A percentile compares a stretch with the other conserved stretches of the same genome.
Evolutionary conservation across 2,888 invertebrate species (phyloP).

Genomic region (Gerosis bhagava): DNA sequence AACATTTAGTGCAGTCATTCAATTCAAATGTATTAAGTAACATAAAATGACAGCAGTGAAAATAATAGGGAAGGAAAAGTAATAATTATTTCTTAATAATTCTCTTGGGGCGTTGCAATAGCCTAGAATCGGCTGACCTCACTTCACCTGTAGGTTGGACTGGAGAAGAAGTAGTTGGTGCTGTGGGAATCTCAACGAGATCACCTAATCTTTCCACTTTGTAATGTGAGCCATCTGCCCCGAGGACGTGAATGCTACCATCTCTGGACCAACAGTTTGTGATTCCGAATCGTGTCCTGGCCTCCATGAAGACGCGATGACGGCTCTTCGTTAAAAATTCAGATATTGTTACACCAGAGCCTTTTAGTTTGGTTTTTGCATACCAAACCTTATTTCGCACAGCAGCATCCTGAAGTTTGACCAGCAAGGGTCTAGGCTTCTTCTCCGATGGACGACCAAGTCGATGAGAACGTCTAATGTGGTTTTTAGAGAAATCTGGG

Average conservation of each 20-base stretch:
- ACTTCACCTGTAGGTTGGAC: too few relatives aligned
- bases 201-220: conserved; percentile 13
- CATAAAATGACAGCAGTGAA: too few relatives aligned
- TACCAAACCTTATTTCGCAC: conserved; percentile 14
- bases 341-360: conserved; percentile 18
- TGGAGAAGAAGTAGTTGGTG: neutral
- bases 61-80: too few relatives aligned
- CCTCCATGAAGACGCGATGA: conserved; percentile 18
- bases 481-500: conserved; percentile 1
- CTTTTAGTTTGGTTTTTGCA: conserved; percentile 16
- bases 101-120: too few relatives aligned
- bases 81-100: too few relatives aligned
- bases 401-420: conserved; percentile 3
- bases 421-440: conserved; percentile 12
- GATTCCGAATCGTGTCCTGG: conserved; percentile 17
- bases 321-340: conserved; percentile 23
- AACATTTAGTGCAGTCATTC: too few relatives aligned
- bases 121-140: too few relatives aligned
- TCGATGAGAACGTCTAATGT: conserved; percentile 13
- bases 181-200: conserved; percentile 5
- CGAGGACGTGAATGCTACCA: conserved; percentile 11
- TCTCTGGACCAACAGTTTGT: conserved; percentile 25
- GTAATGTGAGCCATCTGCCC: conserved; percentile 14
- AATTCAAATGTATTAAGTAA: too few relatives aligned
- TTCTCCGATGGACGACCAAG: too few relatives aligned